A percentile compares a stretch with the other conserved stretches of the same genome.
Conservation (phyloP, 2,113 vertebrate species). For the Herpailurus yagouaroundi region DNA sequence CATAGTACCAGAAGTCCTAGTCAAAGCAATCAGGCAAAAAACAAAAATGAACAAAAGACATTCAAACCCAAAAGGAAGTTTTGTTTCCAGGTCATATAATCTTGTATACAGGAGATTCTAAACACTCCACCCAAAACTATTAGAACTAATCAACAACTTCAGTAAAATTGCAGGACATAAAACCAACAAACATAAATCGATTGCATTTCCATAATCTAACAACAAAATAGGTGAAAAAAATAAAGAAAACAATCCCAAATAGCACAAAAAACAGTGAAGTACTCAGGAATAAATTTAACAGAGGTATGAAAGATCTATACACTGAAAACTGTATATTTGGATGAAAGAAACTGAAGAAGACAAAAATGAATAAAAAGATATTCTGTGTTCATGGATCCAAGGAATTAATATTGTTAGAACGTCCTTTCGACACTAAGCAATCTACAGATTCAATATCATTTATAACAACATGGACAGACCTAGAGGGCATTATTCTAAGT, state of each 20-base stretch:
- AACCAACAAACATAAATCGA: not conserved
- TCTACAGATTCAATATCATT: not conserved
- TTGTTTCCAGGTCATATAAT: not conserved
- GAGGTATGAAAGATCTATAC: not conserved
- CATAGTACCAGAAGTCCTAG: not conserved
- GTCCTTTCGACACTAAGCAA: not conserved
- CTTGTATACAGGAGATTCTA: not conserved
- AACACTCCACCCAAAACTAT: not conserved
- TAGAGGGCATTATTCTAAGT: not conserved
- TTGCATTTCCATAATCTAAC: not conserved
- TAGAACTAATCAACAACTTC: not conserved
- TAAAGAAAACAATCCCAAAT: not conserved
- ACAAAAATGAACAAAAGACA: not conserved
- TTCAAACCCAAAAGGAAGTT: not conserved
- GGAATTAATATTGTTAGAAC: not conserved
- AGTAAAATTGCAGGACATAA: not conserved
- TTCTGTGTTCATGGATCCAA: not conserved
- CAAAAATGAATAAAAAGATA: not conserved
- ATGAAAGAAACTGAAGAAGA: not conserved
- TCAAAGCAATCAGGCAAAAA: not conserved
- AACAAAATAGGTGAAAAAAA: not conserved
- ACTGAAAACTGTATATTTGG: not conserved
- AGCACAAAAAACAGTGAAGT: not conserved
- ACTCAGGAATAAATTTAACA: not conserved
- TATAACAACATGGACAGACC: not conserved